Conservation (phyloP, 2,113 vertebrate species). For the Strix uralensis region DNA sequence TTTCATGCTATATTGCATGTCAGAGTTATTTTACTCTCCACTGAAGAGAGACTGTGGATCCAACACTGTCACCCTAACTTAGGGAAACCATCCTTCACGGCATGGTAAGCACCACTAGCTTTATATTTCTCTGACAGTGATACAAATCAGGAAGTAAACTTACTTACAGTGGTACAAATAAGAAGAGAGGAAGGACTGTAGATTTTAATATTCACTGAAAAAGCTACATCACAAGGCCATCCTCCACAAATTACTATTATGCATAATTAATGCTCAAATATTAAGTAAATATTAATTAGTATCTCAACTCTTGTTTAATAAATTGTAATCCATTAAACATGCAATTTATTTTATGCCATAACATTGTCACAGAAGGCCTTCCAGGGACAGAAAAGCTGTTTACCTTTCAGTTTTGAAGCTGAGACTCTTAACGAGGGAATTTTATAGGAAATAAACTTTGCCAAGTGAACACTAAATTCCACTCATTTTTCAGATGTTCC, state of each 20-base stretch:
- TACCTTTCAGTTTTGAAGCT: not conserved
- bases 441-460: not conserved
- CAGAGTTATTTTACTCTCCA: not conserved
- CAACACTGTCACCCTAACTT: not conserved
- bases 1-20: not conserved
- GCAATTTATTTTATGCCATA: not conserved
- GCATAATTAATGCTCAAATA: not conserved
- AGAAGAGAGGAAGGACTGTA: not conserved
- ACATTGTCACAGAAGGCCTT: not conserved
- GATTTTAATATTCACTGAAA: not conserved
- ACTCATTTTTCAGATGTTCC: not conserved
- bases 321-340: not conserved
- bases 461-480: not conserved
- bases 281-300: not conserved
- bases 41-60: not conserved
- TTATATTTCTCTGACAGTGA: not conserved
- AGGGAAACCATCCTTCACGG: not conserved
- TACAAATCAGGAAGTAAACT: not conserved
- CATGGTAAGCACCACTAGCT: not conserved
- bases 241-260: not conserved
- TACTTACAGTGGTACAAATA: not conserved
- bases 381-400: not conserved
- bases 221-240: not conserved
- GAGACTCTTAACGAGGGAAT: not conserved
- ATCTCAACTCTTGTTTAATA: not conserved